phyloP scores from a whole-genome alignment of 2,888 invertebrate genomes.

The Diarsia brunnea region DNA sequence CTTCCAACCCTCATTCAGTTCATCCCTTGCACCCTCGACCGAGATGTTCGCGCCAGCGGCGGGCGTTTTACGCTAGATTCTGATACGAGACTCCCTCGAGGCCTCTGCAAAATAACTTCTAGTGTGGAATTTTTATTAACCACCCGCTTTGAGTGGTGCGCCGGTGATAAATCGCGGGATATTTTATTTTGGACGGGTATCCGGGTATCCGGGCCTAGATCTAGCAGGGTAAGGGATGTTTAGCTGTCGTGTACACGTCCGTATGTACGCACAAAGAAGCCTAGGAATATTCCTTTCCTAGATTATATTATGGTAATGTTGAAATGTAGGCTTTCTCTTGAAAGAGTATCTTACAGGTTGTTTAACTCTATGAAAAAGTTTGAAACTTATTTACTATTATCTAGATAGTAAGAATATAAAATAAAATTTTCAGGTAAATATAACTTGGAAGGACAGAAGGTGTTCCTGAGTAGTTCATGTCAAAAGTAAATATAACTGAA shows the following conservation, averaged over 20 bases:
- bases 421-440: not conserved
- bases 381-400: not conserved
- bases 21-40: conserved; percentile 60
- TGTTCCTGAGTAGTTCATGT: not conserved
- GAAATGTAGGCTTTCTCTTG: conserved; percentile 18
- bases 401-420: not conserved
- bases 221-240: conserved; percentile 48
- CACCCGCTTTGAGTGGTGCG: conserved; percentile 73
- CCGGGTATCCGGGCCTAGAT: conserved; percentile 52
- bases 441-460: not conserved
- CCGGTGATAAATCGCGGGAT: conserved; percentile 64
- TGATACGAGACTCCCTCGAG: conserved; percentile 83
- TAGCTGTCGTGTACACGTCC: conserved; percentile 49
- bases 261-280: conserved; percentile 28
- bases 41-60: conserved; percentile 78
- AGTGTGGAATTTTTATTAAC: conserved; percentile 88
- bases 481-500: conserved; percentile 16
- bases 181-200: conserved; percentile 65
- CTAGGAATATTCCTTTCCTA: conserved; percentile 26
- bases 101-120: conserved; percentile 86
- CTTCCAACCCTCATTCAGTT: conserved; percentile 36
- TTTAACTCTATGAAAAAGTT: not conserved
- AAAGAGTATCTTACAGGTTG: not conserved
- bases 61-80: conserved; percentile 82
- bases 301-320: conserved; percentile 19